A percentile compares a stretch with the other conserved stretches of the same genome.
Evolutionary conservation across 1,140 invertebrate species (phyloP).

Genomic region (Rhyacophila brunnea): DNA sequence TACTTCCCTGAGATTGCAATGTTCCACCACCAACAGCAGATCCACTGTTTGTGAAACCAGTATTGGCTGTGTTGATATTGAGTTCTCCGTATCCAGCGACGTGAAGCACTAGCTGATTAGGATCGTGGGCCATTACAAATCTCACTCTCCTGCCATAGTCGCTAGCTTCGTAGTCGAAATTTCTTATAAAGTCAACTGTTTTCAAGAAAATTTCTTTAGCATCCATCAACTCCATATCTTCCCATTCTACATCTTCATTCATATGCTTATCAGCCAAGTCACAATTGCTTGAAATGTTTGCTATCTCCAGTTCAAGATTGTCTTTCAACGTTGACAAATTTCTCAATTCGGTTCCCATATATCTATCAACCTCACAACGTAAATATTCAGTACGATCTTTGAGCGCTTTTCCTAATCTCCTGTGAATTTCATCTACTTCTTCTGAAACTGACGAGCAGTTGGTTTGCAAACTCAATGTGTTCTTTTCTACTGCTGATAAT

Average conservation of each 20-base stretch:
- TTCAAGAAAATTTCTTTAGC: constrained; percentile 93
- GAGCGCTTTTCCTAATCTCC: constrained; percentile 83
- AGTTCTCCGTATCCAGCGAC: constrained; percentile 85
- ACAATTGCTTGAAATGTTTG: constrained; percentile 92
- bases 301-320: constrained; percentile 88
- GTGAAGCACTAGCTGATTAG: constrained; percentile 83
- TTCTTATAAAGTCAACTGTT: constrained; percentile 90
- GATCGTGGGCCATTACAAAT: constrained; percentile 84
- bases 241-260: constrained; percentile 82
- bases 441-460: constrained; percentile 84
- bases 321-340: constrained; percentile 85
- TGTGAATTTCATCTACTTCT: constrained; percentile 89
- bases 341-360: constrained; percentile 78
- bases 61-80: constrained; percentile 67
- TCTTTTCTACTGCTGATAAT: constrained; percentile 79
- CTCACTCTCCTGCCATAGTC: constrained; percentile 84
- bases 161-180: constrained; percentile 88
- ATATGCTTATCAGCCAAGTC: constrained; percentile 94
- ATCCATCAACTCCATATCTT: constrained; percentile 86
- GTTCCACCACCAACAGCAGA: constrained; percentile 46
- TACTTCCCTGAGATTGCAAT: constrained; percentile 58
- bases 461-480: constrained; percentile 76
- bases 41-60: constrained; percentile 53
- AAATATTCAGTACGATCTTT: constrained; percentile 89
- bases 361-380: constrained; percentile 85